Conservation (phyloP, 2,888 invertebrate species). For the Thecophora atra region DNA sequence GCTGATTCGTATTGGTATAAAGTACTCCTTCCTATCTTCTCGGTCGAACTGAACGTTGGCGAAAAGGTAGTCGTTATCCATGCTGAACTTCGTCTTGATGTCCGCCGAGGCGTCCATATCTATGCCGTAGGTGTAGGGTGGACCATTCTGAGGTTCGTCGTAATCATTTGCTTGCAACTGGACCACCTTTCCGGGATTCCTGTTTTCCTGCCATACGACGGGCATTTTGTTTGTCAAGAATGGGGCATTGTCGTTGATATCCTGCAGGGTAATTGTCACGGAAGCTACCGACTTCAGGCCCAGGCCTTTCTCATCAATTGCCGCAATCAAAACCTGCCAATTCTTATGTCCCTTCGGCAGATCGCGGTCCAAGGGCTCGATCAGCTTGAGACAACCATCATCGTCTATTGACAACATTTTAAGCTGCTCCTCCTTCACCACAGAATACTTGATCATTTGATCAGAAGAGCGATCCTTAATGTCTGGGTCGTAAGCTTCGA, state of each 20-base stretch:
- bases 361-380: constrained; percentile 85
- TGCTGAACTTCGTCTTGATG: constrained; percentile 77
- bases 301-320: constrained; percentile 79
- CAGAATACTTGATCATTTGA: constrained; percentile 80
- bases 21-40: constrained; percentile 86
- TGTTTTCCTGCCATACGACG: constrained; percentile 86
- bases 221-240: constrained; percentile 82
- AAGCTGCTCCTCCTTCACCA: constrained; percentile 77
- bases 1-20: constrained; percentile 87
- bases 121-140: constrained; percentile 79
- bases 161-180: constrained; percentile 80
- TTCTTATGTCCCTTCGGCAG: constrained; percentile 84
- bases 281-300: constrained; percentile 73
- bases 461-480: constrained; percentile 78
- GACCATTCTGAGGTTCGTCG: constrained; percentile 84
- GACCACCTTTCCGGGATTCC: constrained; percentile 75
- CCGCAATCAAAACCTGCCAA: constrained; percentile 80
- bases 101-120: constrained; percentile 72
- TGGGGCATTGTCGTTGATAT: constrained; percentile 96
- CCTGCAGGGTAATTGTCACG: constrained; percentile 76
- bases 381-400: constrained; percentile 74
- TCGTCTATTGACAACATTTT: constrained; percentile 78
- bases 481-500: constrained; percentile 85
- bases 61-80: constrained; percentile 74
- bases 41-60: constrained; percentile 85